Percentiles rank a stretch among this genome's conserved stretches.
Evolutionary conservation across 2,113 vertebrate genomes (phyloP).

Genomic region (Furnarius figulus): DNA sequence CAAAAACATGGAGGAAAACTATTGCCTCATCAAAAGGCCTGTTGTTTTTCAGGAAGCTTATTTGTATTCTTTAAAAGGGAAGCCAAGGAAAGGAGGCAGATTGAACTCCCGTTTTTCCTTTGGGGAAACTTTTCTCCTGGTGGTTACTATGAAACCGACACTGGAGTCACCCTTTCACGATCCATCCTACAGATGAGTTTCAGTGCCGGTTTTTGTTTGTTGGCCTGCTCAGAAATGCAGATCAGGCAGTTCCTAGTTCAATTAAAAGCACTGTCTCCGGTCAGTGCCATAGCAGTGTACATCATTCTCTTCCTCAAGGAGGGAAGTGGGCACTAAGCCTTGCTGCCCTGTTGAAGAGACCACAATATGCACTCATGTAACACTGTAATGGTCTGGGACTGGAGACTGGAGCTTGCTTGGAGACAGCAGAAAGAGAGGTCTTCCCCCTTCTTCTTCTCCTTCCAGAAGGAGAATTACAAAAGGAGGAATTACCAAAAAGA

Average conservation of each 20-base stretch:
- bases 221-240: background rate
- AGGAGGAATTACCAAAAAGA: background rate
- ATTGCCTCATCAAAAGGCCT: background rate
- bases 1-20: background rate
- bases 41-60: conserved; percentile 23
- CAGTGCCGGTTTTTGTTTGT: background rate
- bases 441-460: background rate
- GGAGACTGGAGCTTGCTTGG: background rate
- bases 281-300: background rate
- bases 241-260: background rate
- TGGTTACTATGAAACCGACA: background rate
- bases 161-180: background rate
- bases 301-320: background rate
- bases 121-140: background rate
- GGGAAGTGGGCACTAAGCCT: background rate
- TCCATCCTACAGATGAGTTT: background rate
- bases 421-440: background rate
- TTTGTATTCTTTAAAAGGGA: conserved; percentile 14
- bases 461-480: background rate
- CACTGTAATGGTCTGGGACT: background rate
- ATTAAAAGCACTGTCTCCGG: background rate
- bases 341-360: background rate
- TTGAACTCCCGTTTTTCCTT: background rate
- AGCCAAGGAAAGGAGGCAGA: background rate
- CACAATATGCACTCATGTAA: rapidly evolving